Evolutionary conservation across 1,140 invertebrate species (phyloP).

Genomic region (Meloidogyne chitwoodi): DNA sequence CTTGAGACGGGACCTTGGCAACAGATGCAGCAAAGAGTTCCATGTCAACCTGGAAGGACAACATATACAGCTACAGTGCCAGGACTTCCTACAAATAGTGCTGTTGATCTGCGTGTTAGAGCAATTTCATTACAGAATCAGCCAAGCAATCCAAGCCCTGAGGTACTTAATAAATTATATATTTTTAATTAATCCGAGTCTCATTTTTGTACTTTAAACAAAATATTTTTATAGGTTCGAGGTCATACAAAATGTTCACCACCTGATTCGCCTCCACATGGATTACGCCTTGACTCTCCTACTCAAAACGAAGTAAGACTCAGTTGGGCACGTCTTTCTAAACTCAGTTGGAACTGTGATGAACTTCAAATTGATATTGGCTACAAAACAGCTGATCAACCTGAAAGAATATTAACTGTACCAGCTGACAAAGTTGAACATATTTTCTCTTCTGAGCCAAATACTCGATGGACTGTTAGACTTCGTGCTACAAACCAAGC

Average conservation of each 20-base stretch:
- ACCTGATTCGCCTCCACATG: slow-evolving; percentile 53
- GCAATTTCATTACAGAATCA: slow-evolving; percentile 51
- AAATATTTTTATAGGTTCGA: slow-evolving; percentile 2
- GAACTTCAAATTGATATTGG: slow-evolving; percentile 56
- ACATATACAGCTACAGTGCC: slow-evolving; percentile 55
- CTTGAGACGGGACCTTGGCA: slow-evolving; percentile 54
- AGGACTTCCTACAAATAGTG: slow-evolving; percentile 54
- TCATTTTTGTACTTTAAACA: too few relatives aligned
- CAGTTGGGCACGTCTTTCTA: slow-evolving; percentile 55
- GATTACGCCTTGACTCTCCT: slow-evolving; percentile 52
- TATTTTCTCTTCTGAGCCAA: slow-evolving; percentile 58
- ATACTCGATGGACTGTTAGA: slow-evolving; percentile 54
- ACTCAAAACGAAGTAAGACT: slow-evolving; percentile 56
- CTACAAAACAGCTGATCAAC: slow-evolving; percentile 52
- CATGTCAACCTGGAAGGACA: slow-evolving; percentile 44
- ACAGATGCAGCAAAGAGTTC: slow-evolving; percentile 48
- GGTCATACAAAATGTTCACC: slow-evolving; percentile 58
- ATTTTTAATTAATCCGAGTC: too few relatives aligned
- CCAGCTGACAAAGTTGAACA: slow-evolving; percentile 56
- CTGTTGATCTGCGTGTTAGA: slow-evolving; percentile 52
- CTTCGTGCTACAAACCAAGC: slow-evolving; percentile 56
- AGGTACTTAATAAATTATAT: slow-evolving; percentile 31
- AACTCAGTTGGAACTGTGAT: slow-evolving; percentile 56
- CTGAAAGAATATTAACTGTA: slow-evolving; percentile 52
- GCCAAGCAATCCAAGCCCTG: slow-evolving; percentile 50